Conservation (phyloP, 2,113 vertebrate species). For the Hemichromis elongatus region DNA sequence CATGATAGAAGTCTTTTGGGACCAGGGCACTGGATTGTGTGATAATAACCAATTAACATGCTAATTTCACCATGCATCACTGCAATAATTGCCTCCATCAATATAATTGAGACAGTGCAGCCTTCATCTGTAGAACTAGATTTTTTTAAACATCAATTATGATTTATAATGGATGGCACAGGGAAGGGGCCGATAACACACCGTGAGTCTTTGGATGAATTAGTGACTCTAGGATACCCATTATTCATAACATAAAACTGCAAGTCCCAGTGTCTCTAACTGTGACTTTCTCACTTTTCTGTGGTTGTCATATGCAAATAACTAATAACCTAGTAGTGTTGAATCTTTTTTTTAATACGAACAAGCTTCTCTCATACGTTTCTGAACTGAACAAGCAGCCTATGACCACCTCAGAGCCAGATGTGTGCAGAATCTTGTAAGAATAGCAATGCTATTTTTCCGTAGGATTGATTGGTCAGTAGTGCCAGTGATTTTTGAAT, state of each 20-base stretch:
- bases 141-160: neutral
- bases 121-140: neutral
- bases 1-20: constrained; percentile 12
- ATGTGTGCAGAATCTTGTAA: neutral
- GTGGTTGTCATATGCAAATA: neutral
- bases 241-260: neutral
- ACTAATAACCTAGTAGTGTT: neutral
- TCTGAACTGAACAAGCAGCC: neutral
- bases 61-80: constrained; percentile 52
- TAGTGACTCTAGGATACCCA: neutral
- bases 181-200: neutral
- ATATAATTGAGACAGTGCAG: constrained; percentile 7
- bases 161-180: neutral
- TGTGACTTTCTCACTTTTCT: neutral
- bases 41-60: constrained; percentile 57
- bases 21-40: constrained; percentile 21
- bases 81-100: constrained; percentile 52
- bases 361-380: neutral
- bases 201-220: neutral
- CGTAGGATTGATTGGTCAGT: neutral
- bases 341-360: no score
- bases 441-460: neutral
- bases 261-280: neutral
- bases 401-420: neutral
- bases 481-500: neutral